Evolutionary conservation across 53 echinoderm and acorn worm genomes (phyloP).

Genomic region (Luidia sarsii): DNA sequence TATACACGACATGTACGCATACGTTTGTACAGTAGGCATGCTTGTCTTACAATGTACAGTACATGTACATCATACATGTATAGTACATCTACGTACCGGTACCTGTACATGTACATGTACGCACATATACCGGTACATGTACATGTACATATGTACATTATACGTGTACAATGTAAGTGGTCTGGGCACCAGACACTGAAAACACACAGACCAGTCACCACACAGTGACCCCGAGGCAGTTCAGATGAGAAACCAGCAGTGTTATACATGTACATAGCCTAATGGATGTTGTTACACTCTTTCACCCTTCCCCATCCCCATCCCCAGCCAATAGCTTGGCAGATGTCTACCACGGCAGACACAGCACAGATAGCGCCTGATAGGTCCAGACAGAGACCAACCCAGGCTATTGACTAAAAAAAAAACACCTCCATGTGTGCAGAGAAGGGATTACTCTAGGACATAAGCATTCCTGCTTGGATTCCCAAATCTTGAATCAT

Average conservation of each 20-base stretch:
- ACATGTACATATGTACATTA: no score
- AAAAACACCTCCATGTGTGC: neutral
- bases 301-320: neutral
- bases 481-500: neutral
- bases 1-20: no score
- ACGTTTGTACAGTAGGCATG: no score
- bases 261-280: no score
- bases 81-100: no score
- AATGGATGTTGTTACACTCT: slow-evolving; percentile 5
- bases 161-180: no score
- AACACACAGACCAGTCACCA: no score
- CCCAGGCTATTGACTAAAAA: neutral
- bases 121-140: no score
- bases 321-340: neutral
- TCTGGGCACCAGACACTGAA: no score
- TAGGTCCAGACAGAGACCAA: neutral
- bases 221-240: neutral
- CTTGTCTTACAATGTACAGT: no score
- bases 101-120: no score
- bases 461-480: neutral
- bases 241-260: neutral
- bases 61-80: no score
- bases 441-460: neutral
- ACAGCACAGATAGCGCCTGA: neutral
- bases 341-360: neutral